These are phyloP conservation scores for Proterorhinus semilunaris DNA, from an alignment of 2,113 vertebrate species.

Conservation along the genomic window DNA sequence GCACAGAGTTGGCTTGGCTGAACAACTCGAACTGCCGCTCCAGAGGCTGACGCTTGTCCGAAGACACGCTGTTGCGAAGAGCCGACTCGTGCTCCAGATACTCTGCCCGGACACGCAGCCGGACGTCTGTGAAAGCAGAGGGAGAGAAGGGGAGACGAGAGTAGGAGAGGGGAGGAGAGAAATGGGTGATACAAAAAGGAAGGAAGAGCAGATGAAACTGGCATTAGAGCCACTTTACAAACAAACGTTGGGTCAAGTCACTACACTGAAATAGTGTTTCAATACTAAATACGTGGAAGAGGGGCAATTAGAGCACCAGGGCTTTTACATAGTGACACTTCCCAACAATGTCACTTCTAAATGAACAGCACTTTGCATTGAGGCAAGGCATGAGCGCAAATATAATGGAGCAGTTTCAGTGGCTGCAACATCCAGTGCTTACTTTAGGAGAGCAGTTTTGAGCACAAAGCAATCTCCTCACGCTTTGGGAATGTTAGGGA, in stretches of 20 bases:
- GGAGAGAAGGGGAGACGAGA: slow-evolving; percentile 21
- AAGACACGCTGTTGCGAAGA: slow-evolving; percentile 82
- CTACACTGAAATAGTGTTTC: slow-evolving; percentile 12
- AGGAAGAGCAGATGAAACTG: slow-evolving; percentile 15
- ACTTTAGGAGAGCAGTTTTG: slow-evolving; percentile 10
- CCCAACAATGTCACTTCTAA: slow-evolving; percentile 15
- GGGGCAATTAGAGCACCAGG: not conserved
- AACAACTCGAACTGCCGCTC: slow-evolving; percentile 89
- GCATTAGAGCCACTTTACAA: slow-evolving; percentile 16
- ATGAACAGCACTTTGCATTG: slow-evolving; percentile 15
- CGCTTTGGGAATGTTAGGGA: not conserved
- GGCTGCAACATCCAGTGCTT: slow-evolving; percentile 8
- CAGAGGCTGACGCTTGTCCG: slow-evolving; percentile 82
- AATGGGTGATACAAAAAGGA: slow-evolving; percentile 12
- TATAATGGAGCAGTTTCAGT: slow-evolving; percentile 8
- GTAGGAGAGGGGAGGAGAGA: slow-evolving; percentile 4
- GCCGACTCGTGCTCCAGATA: slow-evolving; percentile 86
- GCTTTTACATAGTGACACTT: slow-evolving; percentile 14
- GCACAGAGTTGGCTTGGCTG: slow-evolving; percentile 82
- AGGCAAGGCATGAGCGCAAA: slow-evolving; percentile 15
- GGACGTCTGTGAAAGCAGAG: slow-evolving; percentile 77
- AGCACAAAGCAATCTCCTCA: slow-evolving; percentile 24
- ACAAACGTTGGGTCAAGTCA: slow-evolving; percentile 27
- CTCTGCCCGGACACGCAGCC: slow-evolving; percentile 87
- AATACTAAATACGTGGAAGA: slow-evolving; percentile 18